Evolutionary conservation across 2,113 vertebrate genomes (phyloP), one percentile per base, ranked within the genome.

Genomic region (Gorilla gorilla): DNA sequence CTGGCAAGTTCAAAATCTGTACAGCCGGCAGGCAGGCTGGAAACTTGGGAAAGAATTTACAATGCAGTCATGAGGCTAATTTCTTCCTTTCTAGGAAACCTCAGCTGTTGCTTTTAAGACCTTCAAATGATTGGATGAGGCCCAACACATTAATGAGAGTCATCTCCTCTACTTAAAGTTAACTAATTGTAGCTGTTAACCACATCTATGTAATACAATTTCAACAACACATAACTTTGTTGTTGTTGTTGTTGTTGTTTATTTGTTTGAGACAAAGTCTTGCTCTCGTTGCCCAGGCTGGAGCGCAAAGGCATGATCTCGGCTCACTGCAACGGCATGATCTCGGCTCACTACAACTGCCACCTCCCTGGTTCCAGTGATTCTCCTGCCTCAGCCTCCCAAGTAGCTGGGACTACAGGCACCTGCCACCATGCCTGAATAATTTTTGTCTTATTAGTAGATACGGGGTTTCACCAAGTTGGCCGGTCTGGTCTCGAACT

Each of bases 251-350:
- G 27, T 61, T 30, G 61, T 64, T 64, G 61, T 30, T 57, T 57
- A 23, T 57, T 23, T 64, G 12, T 64, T 64, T 64, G 61, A 30
- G 61, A 12, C 12, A 11, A 64, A 64, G 61, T 64, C 27, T 64
- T 13, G 27, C 61, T 64, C 61, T 64, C 30, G 2, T 64, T 0
- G 11, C 27, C 27, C 61, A 30, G 61, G 12, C 12, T 64, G 61
- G 61, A 30, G 12, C 6, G 12, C 27, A 64, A 64, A 30, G 61
- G 61, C 11, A 30, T 0, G 4, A 64, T 64, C 61, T 64, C 6
- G 5, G 11, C 27, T 64, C 5, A 64, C 10, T 13, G 27, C 25
- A 64, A 64, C 13, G 11, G 61, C 11, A 30, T 0, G 4, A 64
- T 64, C 61, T 64, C 2, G 2, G 11, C 27, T 64, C 12, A 64